These are phyloP conservation scores for Phymatocera aterrima DNA, from an alignment of 2,888 invertebrate genomes.

Conservation along the genomic window DNA sequence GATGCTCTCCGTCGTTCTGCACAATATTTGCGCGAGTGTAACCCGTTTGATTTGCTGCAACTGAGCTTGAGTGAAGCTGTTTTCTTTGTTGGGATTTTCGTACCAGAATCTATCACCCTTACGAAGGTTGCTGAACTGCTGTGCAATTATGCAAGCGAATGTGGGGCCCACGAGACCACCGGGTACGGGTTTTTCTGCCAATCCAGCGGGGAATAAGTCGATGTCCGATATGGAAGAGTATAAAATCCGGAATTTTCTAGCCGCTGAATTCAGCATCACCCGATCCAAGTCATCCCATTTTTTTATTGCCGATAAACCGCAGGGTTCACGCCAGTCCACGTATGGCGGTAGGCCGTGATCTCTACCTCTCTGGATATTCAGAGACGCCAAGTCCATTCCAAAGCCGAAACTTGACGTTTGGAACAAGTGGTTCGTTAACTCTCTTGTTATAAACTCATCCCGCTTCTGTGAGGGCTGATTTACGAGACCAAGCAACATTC, in stretches of 20 bases:
- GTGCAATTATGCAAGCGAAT: constrained; percentile 91
- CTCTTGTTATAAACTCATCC: constrained; percentile 88
- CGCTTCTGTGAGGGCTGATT: constrained; percentile 87
- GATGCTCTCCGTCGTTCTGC: constrained; percentile 81
- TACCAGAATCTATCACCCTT: constrained; percentile 88
- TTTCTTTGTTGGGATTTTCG: constrained; percentile 86
- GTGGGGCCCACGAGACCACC: constrained; percentile 91
- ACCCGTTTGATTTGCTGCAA: constrained; percentile 84
- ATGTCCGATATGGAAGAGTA: constrained; percentile 86
- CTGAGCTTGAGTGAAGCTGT: constrained; percentile 86
- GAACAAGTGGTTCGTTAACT: constrained; percentile 90
- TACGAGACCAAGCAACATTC: constrained; percentile 85
- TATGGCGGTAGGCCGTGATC: constrained; percentile 92
- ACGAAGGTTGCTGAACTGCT: constrained; percentile 87
- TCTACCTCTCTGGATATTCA: constrained; percentile 91
- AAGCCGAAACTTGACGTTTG: constrained; percentile 84
- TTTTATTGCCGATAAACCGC: constrained; percentile 82
- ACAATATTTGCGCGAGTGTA: constrained; percentile 85
- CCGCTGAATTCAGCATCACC: constrained; percentile 81
- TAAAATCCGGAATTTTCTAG: constrained; percentile 78
- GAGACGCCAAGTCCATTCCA: constrained; percentile 91
- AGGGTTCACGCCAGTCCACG: constrained; percentile 87
- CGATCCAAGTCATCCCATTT: constrained; percentile 84
- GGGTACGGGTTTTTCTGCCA: constrained; percentile 87
- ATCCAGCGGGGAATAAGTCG: constrained; percentile 89